Base-by-base conservation (phyloP, 1,140 invertebrate genomes). In the Elymnias hypermnestra region DNA sequence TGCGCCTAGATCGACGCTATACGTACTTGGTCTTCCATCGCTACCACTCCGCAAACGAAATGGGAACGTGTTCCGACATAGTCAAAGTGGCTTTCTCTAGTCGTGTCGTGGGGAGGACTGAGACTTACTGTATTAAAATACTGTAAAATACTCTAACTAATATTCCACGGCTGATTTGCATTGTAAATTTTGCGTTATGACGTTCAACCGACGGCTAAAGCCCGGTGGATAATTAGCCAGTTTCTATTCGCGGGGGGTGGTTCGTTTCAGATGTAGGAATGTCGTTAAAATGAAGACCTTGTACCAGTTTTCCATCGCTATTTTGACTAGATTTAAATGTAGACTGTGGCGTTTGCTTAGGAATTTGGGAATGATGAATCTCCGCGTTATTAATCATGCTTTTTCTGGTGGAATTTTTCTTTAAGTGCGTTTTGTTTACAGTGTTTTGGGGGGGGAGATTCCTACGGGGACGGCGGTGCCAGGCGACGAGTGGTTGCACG, bases 111-210 rank as follows among this genome's bases (percentile, higher is more conserved):
- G 64, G 61, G 68, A 62, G 63, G 74, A 84, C 81, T 84, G 81
- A 75, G 68, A 78, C 72, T 65, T 66, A 63, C 72, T 70, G 74
- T 83, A 83, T 79, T 83, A 79, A 83, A 84, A 81, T 72, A 78
- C 51, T 83, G 79, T 83, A 74, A 84, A 79, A 72, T 81, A 74
- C 71, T 78, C 62, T 79, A 77, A 79, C 71, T 83, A 83, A 85
- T 85, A 85, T 82, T 79, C 76, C 72, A 70, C 70, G 48, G 70
- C 63, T 72, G 63, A 85, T 85, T 85, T 85, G 82, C 78, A 85
- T 76, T 85, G 82, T 81, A 85, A 83, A 85, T 85, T 71, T 76
- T 52, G 64, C 70, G 72, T 59, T 66, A 64, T 79, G 72, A 76
- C 78, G 76, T 77, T 73, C 69, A 67, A 67, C 56, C 59, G 61